These are phyloP conservation scores for Hirtodrosophila confusa DNA, from an alignment of 2,888 invertebrate genomes.

Conservation along the genomic window DNA sequence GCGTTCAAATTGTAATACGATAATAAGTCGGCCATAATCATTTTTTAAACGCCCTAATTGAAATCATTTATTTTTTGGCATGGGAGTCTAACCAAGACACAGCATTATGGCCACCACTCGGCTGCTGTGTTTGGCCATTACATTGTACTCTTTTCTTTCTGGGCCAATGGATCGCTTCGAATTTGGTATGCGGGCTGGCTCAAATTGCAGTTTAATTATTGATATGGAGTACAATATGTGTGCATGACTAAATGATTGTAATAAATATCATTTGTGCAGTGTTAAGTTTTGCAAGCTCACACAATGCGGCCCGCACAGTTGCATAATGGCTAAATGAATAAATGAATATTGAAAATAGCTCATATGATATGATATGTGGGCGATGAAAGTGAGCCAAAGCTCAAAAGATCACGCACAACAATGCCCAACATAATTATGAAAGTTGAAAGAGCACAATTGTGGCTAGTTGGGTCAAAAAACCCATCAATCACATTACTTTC, in stretches of 20 bases:
- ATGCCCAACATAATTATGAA: slow-evolving; percentile 21
- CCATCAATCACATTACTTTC: slow-evolving; percentile 62
- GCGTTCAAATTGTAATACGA: slow-evolving; percentile 65
- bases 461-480: slow-evolving; percentile 3
- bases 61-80: slow-evolving; percentile 67
- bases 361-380: slow-evolving; percentile 36
- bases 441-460: slow-evolving; percentile 22
- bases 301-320: slow-evolving; percentile 62
- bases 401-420: slow-evolving; percentile 28
- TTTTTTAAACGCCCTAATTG: slow-evolving; percentile 77
- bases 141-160: too few species aligned
- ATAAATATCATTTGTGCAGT: slow-evolving; percentile 47
- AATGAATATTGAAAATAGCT: slow-evolving; percentile 26
- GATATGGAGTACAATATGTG: slow-evolving; percentile 26
- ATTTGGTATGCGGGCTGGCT: slow-evolving; percentile 51
- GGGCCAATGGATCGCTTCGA: not conserved
- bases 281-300: slow-evolving; percentile 45
- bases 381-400: slow-evolving; percentile 61
- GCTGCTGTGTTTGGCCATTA: not conserved
- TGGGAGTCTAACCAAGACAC: slow-evolving; percentile 41
- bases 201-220: slow-evolving; percentile 67
- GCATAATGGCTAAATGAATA: slow-evolving; percentile 49
- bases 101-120: slow-evolving; percentile 8
- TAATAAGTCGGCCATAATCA: slow-evolving; percentile 74
- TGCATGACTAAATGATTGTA: slow-evolving; percentile 19